Evolutionary conservation across 2,113 vertebrate genomes (phyloP), one percentile per base, ranked within the genome.

Genomic region (Calidris pugnax): DNA sequence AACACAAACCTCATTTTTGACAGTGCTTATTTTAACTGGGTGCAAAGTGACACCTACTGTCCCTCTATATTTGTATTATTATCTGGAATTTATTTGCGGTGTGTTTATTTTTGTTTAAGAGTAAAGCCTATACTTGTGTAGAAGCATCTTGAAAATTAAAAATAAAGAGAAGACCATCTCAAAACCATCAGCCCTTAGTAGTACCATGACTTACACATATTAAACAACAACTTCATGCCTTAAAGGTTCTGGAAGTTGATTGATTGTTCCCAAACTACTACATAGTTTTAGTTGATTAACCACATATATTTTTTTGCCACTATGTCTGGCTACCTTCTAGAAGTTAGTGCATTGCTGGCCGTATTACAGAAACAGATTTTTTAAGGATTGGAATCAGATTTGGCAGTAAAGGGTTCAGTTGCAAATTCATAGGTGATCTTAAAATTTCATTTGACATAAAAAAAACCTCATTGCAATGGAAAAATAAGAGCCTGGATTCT

Each of bases 381-480:
- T 93, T 93, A 96, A 97, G 93, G 95, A 98, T 87, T 98, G 95
- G 97, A 98, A 98, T 98, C 97, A 97, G 96, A 97, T 98, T 97
- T 98, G 97, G 97, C 98, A 98, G 97, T 93, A 96, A 97, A 98
- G 83, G 76, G 90, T 97, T 98, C 55, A 41, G 95, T 97, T 98
- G 97, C 97, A 98, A 97, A 97, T 97, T 97, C 98, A 97, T 97
- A 98, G 94, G 97, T 98, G 97, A 98, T 98, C 90, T 96, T 98
- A 97, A 97, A 98, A 98, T 97, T 98, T 98, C 96, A 96, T 98
- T 96, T 98, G 98, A 98, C 97, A 97, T 96, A 92, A 96, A 97
- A 98, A 98, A 96, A 98, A 97, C 37, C 47, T 81, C 47, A 91
- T 94, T 94, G 87, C 93, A 91, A 83, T 95, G 81, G 93, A 98